A percentile compares a stretch with the other conserved stretches of the same genome.
Evolutionary conservation across 2,888 invertebrate species (phyloP).

Genomic region (Tenthredo livida): DNA sequence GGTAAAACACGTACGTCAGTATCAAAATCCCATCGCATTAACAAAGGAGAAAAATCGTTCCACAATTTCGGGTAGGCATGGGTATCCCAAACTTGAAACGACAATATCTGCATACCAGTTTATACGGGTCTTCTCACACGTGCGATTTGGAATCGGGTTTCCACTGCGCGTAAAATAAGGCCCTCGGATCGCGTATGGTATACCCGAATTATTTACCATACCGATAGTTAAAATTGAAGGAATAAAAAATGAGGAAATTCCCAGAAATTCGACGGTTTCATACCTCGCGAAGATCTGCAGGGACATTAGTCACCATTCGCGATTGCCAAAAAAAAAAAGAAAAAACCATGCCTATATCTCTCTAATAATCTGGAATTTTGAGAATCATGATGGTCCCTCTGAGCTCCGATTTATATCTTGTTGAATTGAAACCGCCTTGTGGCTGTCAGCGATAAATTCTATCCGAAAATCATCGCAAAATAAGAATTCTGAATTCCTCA

Average conservation of each 20-base stretch:
- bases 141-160: conserved; percentile 23
- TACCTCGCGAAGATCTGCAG: not conserved
- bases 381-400: not conserved
- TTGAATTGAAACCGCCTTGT: no score
- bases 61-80: not conserved
- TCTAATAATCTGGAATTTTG: no score
- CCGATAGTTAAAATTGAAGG: not conserved
- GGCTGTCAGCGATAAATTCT: not conserved
- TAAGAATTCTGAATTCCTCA: not conserved
- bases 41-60: not conserved
- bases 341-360: not conserved
- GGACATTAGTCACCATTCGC: not conserved
- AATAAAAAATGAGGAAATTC: not conserved
- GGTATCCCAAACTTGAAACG: not conserved
- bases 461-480: not conserved
- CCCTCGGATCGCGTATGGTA: not conserved
- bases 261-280: not conserved
- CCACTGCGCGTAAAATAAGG: not conserved
- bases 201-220: not conserved
- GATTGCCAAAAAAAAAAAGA: not conserved
- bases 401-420: not conserved
- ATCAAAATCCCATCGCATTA: not conserved
- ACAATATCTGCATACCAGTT: conserved; percentile 32
- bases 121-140: conserved; percentile 19
- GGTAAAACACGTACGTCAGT: no score